Evolutionary conservation across 2,113 vertebrate genomes (phyloP).

Genomic region (Oncorhynchus nerka): DNA sequence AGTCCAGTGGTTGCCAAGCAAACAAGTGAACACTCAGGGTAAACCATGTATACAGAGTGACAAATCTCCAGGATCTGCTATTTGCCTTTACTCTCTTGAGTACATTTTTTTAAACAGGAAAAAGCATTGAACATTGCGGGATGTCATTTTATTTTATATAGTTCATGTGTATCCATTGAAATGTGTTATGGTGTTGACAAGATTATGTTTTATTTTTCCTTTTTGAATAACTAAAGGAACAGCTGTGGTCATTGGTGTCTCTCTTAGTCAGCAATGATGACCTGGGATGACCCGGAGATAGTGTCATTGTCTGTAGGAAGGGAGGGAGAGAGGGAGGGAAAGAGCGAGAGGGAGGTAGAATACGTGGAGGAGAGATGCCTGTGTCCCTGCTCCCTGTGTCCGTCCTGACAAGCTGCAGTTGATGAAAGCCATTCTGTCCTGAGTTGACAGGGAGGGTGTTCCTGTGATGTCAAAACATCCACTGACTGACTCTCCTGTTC

Average conservation of each 20-base stretch:
- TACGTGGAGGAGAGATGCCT: not conserved
- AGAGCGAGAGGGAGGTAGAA: not conserved
- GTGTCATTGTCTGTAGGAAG: slow-evolving; percentile 10
- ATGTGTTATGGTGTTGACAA: not conserved
- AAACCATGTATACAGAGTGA: slow-evolving; percentile 52
- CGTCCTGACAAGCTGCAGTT: not conserved
- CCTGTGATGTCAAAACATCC: slow-evolving; percentile 31
- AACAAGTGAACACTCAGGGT: slow-evolving; percentile 37
- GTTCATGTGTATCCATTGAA: not conserved
- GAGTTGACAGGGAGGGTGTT: slow-evolving; percentile 34
- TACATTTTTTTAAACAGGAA: not conserved
- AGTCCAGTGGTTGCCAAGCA: slow-evolving; percentile 46
- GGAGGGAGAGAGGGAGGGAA: not conserved
- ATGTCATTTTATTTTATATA: not conserved
- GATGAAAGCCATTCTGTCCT: slow-evolving; percentile 33
- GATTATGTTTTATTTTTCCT: slow-evolving; percentile 48
- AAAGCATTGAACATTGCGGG: not conserved
- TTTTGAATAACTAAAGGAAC: slow-evolving; percentile 50
- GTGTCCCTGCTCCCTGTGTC: not conserved
- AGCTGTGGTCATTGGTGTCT: slow-evolving; percentile 42
- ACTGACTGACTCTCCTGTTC: slow-evolving; percentile 31
- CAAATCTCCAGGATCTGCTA: slow-evolving; percentile 37
- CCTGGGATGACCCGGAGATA: slow-evolving; percentile 47
- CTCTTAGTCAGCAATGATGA: slow-evolving; percentile 33
- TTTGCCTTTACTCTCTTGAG: slow-evolving; percentile 44